Evolutionary conservation across 2,113 vertebrate genomes (phyloP).

Genomic region (Erythrolamprus reginae): DNA sequence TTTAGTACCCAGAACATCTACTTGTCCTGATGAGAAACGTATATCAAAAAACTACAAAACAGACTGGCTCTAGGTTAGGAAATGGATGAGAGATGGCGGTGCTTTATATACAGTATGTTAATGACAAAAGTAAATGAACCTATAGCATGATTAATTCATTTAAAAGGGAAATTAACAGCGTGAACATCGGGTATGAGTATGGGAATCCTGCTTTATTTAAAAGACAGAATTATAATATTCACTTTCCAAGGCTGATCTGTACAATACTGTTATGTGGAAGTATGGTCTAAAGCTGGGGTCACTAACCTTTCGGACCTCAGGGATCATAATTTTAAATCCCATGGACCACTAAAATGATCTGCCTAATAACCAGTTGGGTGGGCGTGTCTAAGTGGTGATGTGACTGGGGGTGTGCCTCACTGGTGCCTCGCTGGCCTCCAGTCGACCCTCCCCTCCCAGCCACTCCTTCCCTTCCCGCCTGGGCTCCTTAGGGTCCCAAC

Average conservation of each 20-base stretch:
- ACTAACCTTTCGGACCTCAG: too few relatives aligned
- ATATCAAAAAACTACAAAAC: neutral
- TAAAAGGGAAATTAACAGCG: neutral
- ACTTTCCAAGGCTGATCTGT: neutral
- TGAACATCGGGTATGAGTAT: neutral
- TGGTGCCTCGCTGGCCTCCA: too few relatives aligned
- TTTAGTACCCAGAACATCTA: neutral
- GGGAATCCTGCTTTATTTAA: neutral
- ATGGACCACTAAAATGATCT: too few relatives aligned
- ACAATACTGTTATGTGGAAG: neutral
- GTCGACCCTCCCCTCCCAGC: too few relatives aligned
- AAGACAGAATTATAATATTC: neutral
- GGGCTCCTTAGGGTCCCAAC: too few relatives aligned
- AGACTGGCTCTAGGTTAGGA: neutral
- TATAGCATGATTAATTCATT: neutral
- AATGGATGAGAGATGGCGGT: neutral
- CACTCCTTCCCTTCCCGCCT: too few relatives aligned
- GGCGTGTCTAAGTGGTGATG: too few relatives aligned
- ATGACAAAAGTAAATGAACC: neutral
- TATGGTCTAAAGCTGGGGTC: neutral
- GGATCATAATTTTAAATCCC: too few relatives aligned
- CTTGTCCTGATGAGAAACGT: neutral
- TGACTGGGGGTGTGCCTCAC: too few relatives aligned
- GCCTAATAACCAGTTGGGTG: too few relatives aligned
- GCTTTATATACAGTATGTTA: neutral